These are phyloP conservation scores for Poeciliopsis presidionis DNA, from an alignment of 2,797 vertebrate genomes.

Conservation along the genomic window DNA sequence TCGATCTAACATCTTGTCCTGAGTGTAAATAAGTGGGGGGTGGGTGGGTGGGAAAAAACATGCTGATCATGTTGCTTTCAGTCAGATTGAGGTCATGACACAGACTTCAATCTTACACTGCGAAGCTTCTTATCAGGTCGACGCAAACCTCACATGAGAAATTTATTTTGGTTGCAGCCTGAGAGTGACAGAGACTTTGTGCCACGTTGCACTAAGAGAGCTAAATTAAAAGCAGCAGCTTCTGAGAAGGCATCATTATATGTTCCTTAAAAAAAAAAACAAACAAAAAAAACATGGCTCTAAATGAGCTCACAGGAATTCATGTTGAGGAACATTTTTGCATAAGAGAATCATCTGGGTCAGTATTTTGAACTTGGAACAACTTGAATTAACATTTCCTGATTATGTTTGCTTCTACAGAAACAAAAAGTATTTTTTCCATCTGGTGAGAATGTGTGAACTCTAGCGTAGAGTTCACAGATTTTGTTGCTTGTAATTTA, in stretches of 20 bases:
- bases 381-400: no score
- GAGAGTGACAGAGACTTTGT: constrained; percentile 7
- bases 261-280: constrained; percentile 13
- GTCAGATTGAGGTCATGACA: neutral
- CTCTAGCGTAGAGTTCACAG: neutral
- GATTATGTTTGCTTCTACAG: neutral
- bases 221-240: constrained; percentile 47
- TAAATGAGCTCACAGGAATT: constrained; percentile 3
- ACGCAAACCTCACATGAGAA: neutral
- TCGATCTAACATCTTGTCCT: neutral
- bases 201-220: constrained; percentile 48
- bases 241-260: constrained; percentile 22
- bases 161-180: constrained; percentile 6
- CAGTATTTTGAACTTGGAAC: neutral
- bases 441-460: neutral
- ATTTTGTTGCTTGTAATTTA: neutral
- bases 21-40: neutral
- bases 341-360: neutral
- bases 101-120: neutral
- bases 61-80: neutral
- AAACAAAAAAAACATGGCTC: neutral
- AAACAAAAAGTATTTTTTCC: neutral
- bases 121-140: neutral
- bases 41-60: neutral
- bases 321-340: neutral